Conservation (phyloP, 2,888 invertebrate species). For the Ashinkailepas kermadecensis region DNA sequence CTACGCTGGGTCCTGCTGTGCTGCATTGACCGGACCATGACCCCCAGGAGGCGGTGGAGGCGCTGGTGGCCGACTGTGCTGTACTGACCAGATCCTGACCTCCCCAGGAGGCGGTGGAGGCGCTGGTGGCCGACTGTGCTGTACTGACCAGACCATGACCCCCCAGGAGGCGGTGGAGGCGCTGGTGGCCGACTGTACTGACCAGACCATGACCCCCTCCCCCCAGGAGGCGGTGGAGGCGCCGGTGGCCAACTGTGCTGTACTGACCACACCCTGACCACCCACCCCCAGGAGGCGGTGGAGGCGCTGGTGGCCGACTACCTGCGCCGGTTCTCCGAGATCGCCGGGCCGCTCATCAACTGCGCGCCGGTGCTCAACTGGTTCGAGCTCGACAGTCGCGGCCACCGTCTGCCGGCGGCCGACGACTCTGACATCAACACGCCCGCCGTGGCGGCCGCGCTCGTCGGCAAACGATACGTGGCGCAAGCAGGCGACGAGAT, state of each 20-base stretch:
- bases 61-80: slow-evolving; percentile 57
- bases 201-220: no score
- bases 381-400: slow-evolving; percentile 90
- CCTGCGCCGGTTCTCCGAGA: slow-evolving; percentile 71
- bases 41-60: slow-evolving; percentile 49
- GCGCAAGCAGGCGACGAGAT: slow-evolving; percentile 69
- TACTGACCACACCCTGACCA: no score
- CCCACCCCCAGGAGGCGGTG: slow-evolving; percentile 47
- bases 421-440: slow-evolving; percentile 92
- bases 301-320: slow-evolving; percentile 63
- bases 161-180: no score
- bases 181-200: no score
- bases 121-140: no score
- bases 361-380: slow-evolving; percentile 95
- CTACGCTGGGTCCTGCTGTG: no score
- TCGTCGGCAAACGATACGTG: slow-evolving; percentile 78
- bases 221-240: no score
- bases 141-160: no score
- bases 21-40: no score
- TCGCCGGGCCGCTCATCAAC: slow-evolving; percentile 86
- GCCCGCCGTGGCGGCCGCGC: slow-evolving; percentile 95
- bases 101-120: no score
- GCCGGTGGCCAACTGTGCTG: no score
- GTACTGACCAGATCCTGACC: no score
- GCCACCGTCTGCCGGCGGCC: slow-evolving; percentile 65